phyloP scores from a whole-genome alignment of 2,888 invertebrate species.

The Microplitis deprimator region DNA sequence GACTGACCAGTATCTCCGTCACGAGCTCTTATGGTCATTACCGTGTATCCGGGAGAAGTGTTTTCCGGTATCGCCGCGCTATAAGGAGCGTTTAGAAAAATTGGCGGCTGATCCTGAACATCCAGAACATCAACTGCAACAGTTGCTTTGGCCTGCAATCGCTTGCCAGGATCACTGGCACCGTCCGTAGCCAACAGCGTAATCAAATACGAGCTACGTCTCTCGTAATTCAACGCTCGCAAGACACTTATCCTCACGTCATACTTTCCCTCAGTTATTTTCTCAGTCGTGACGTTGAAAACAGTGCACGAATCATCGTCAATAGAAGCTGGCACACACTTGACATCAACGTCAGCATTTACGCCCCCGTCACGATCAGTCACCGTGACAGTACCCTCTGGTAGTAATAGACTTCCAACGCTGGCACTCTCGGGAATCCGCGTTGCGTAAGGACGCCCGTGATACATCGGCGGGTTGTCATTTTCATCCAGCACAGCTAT shows the following conservation, averaged over 20 bases:
- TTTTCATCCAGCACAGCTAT: slow-evolving; percentile 85
- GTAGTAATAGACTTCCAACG: slow-evolving; percentile 78
- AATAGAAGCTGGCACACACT: slow-evolving; percentile 76
- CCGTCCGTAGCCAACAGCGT: slow-evolving; percentile 79
- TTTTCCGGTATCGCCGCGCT: slow-evolving; percentile 85
- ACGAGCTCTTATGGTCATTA: slow-evolving; percentile 81
- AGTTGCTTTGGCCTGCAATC: slow-evolving; percentile 79
- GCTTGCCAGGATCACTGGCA: slow-evolving; percentile 73
- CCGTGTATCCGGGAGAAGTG: slow-evolving; percentile 74
- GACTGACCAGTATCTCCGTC: slow-evolving; percentile 88
- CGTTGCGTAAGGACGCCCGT: slow-evolving; percentile 81
- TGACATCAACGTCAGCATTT: slow-evolving; percentile 80
- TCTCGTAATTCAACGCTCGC: slow-evolving; percentile 84
- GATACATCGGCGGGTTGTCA: slow-evolving; percentile 84
- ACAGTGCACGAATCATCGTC: slow-evolving; percentile 81
- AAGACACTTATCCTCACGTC: slow-evolving; percentile 79
- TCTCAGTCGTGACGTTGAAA: slow-evolving; percentile 78
- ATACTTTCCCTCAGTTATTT: slow-evolving; percentile 80
- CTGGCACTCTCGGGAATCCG: slow-evolving; percentile 80
- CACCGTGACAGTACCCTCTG: slow-evolving; percentile 75
- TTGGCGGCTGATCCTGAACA: slow-evolving; percentile 86
- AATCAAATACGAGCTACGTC: slow-evolving; percentile 81
- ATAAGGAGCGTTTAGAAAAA: slow-evolving; percentile 86
- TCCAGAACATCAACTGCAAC: slow-evolving; percentile 84
- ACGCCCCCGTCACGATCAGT: slow-evolving; percentile 82